Evolutionary conservation across 2,113 vertebrate species (phyloP).

Genomic region (Dromaius novaehollandiae): DNA sequence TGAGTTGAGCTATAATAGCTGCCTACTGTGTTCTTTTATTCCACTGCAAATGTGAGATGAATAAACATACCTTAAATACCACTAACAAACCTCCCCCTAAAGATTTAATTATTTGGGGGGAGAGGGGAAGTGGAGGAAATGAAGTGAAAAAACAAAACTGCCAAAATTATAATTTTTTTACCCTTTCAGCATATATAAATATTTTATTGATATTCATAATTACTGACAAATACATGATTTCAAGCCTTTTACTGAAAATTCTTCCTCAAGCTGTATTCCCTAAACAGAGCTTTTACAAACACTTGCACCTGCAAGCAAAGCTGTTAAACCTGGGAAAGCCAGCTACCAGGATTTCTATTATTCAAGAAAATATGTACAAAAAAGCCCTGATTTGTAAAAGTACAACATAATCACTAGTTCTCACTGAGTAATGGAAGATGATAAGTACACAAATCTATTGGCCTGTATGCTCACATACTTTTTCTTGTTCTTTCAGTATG

Average conservation of each 20-base stretch:
- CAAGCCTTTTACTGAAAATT: background rate
- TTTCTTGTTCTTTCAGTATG: background rate
- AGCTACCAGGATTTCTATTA: background rate
- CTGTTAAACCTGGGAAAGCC: background rate
- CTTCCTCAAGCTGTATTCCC: background rate
- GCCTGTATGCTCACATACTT: rapidly evolving
- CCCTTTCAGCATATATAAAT: background rate
- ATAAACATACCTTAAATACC: background rate
- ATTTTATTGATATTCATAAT: background rate
- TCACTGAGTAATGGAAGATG: background rate
- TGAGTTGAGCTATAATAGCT: background rate
- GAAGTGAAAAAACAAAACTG: background rate
- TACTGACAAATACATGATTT: background rate
- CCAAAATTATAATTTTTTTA: background rate
- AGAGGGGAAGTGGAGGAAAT: background rate
- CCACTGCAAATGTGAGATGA: background rate
- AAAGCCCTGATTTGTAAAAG: background rate
- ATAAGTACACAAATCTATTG: background rate
- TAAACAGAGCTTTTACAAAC: background rate
- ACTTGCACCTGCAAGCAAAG: background rate
- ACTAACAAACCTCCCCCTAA: background rate
- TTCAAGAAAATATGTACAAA: background rate
- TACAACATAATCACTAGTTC: background rate
- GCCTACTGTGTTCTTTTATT: background rate
- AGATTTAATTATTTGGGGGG: background rate